These are phyloP conservation scores for Holacanthus passer DNA, from an alignment of 2,113 vertebrate genomes.

Conservation along the genomic window DNA sequence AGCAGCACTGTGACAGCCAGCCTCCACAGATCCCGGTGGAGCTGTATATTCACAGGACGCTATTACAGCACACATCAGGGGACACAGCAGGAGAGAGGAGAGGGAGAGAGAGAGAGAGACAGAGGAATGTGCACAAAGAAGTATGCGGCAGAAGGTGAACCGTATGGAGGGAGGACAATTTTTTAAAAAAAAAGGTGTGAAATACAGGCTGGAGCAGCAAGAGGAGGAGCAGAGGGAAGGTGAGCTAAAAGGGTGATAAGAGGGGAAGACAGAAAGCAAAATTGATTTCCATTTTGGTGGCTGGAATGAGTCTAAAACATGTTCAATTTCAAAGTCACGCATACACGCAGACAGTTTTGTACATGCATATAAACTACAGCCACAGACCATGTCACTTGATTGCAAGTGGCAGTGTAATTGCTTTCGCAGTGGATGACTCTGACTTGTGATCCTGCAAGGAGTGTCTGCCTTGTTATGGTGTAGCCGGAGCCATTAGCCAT, in stretches of 20 bases:
- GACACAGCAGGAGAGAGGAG: constrained; percentile 10
- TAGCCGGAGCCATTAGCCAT: constrained; percentile 69
- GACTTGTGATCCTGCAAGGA: constrained; percentile 48
- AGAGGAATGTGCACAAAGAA: constrained; percentile 16
- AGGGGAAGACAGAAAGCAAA: constrained; percentile 42
- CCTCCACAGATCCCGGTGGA: constrained; percentile 48
- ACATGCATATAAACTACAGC: constrained; percentile 32
- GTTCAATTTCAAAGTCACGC: constrained; percentile 46
- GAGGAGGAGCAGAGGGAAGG: constrained; percentile 21
- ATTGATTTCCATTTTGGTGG: constrained; percentile 68
- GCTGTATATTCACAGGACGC: constrained; percentile 44
- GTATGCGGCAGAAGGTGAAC: constrained; percentile 35
- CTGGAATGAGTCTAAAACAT: constrained; percentile 45
- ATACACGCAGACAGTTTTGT: constrained; percentile 13
- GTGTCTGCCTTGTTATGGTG: constrained; percentile 66
- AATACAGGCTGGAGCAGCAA: constrained; percentile 20
- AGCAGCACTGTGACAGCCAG: constrained; percentile 60
- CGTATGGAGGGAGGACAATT: background rate
- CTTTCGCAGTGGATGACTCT: constrained; percentile 67
- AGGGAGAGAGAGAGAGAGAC: constrained; percentile 2
- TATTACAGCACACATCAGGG: constrained; percentile 29
- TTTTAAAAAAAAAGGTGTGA: constrained; percentile 28
- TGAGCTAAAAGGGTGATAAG: constrained; percentile 46
- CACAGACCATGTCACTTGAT: constrained; percentile 54
- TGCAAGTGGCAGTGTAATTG: constrained; percentile 67